These are phyloP conservation scores for Anthonomus grandis DNA, from an alignment of 1,140 invertebrate species.

Conservation along the genomic window DNA sequence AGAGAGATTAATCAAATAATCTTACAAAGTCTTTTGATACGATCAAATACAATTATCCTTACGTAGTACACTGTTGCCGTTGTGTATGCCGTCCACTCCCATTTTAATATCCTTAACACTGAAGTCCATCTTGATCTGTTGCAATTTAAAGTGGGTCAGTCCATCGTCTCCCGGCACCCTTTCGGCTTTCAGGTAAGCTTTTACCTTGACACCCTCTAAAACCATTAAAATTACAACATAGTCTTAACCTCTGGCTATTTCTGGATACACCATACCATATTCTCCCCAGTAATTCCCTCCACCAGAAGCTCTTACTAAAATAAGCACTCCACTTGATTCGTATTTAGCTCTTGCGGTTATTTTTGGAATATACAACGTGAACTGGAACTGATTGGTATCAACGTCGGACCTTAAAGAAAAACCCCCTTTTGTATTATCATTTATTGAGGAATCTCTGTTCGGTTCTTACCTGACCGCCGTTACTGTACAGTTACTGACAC, in stretches of 20 bases:
- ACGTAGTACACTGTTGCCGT: constrained; percentile 75
- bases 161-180: constrained; percentile 55
- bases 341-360: constrained; percentile 73
- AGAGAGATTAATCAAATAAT: no score
- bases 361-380: constrained; percentile 71
- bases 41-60: constrained; percentile 51
- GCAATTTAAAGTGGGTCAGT: constrained; percentile 61
- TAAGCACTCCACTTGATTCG: constrained; percentile 71
- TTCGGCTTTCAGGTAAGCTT: constrained; percentile 72
- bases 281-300: constrained; percentile 84
- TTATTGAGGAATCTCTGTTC: neutral
- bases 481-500: constrained; percentile 72
- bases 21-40: no score
- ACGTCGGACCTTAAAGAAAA: constrained; percentile 61
- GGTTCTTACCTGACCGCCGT: constrained; percentile 64
- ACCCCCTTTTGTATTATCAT: no score
- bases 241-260: no score
- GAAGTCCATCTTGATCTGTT: constrained; percentile 78
- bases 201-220: constrained; percentile 76
- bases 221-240: constrained; percentile 28
- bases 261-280: constrained; percentile 63
- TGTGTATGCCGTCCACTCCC: constrained; percentile 78
- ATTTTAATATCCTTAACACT: constrained; percentile 74
- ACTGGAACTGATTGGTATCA: constrained; percentile 72
- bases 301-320: constrained; percentile 74